These are phyloP conservation scores for Physocephala rufipes DNA, from an alignment of 2,888 invertebrate species.

Conservation along the genomic window DNA sequence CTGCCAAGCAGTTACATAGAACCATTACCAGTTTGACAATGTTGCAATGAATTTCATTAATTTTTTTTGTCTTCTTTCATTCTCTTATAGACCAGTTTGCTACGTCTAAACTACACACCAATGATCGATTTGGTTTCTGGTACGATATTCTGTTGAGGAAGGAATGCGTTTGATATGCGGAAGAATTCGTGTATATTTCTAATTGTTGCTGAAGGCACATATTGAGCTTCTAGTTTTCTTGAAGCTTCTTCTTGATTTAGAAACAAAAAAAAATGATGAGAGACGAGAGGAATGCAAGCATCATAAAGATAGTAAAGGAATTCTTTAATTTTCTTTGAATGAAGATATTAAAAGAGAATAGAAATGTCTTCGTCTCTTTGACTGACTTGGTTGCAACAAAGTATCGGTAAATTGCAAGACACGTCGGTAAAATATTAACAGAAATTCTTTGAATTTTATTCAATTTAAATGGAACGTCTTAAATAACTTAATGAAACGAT, in stretches of 20 bases:
- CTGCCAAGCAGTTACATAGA: too few species aligned
- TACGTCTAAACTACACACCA: conserved; percentile 83
- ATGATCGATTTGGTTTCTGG: conserved; percentile 89
- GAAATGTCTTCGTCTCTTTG: not conserved
- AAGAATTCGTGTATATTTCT: conserved; percentile 87
- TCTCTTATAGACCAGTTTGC: conserved; percentile 62
- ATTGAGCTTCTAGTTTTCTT: not conserved
- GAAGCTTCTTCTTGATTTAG: too few species aligned
- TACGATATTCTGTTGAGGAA: conserved; percentile 86
- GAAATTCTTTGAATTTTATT: too few species aligned
- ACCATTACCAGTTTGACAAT: too few species aligned
- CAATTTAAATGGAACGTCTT: too few species aligned
- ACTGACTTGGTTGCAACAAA: not conserved
- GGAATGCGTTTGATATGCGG: conserved; percentile 84
- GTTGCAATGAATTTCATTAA: conserved; percentile 37
- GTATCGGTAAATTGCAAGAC: too few species aligned
- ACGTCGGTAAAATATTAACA: too few species aligned
- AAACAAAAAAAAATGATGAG: too few species aligned
- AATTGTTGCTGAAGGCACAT: conserved; percentile 82
- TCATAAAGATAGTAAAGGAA: too few species aligned
- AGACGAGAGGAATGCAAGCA: too few species aligned
- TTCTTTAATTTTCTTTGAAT: too few species aligned
- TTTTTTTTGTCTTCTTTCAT: conserved; percentile 24
- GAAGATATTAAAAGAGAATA: not conserved
- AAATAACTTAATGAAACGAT: too few species aligned